Conservation (phyloP, 92 coral and sea anemone genomes). For the Porites rus region DNA sequence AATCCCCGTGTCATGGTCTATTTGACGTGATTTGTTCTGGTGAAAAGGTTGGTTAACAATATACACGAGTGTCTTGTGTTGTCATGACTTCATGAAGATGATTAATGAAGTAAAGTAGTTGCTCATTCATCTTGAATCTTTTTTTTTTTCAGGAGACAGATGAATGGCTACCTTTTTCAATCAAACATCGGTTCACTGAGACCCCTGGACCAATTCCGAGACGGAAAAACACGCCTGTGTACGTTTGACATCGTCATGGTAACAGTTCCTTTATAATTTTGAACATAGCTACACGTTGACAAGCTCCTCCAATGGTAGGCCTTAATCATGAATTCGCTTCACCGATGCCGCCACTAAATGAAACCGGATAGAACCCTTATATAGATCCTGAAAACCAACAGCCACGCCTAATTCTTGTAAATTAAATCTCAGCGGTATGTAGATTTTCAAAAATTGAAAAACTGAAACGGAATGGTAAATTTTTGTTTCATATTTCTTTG, state of each 20-base stretch:
- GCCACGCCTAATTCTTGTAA: no score
- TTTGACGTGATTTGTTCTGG: no score
- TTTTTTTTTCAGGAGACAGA: slow-evolving; percentile 52
- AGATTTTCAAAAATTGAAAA: no score
- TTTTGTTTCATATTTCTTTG: no score
- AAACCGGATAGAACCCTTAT: no score
- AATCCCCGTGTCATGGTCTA: no score
- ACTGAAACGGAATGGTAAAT: no score
- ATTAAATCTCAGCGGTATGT: no score
- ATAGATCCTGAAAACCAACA: no score
- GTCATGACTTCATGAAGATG: neutral
- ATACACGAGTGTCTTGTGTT: no score
- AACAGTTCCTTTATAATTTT: neutral
- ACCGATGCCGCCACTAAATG: neutral
- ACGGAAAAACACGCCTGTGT: slow-evolving; percentile 6
- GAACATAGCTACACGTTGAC: no score
- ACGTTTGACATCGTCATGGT: neutral
- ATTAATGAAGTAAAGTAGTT: neutral
- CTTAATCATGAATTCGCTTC: neutral
- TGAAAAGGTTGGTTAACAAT: no score
- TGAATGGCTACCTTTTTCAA: slow-evolving; percentile 81
- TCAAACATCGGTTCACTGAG: slow-evolving; percentile 66
- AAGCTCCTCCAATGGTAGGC: neutral
- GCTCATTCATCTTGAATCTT: neutral
- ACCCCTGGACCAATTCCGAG: slow-evolving; percentile 14